Evolutionary conservation across 2,888 invertebrate genomes (phyloP), one percentile per base, ranked within the genome.

Genomic region (Pristionchus japonicus): DNA sequence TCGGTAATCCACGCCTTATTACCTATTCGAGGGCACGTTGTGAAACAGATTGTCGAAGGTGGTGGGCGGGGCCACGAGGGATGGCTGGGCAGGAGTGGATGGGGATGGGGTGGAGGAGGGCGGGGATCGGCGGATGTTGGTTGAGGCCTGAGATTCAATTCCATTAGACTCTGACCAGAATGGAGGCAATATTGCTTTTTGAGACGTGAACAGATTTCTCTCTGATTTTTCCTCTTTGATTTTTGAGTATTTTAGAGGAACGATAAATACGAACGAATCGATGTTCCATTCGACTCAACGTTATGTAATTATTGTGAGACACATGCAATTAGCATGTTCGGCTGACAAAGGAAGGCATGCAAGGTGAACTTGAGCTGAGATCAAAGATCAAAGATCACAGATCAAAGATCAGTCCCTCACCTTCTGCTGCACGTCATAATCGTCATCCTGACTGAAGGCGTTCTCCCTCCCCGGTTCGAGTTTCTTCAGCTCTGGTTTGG

Each of bases 21-120:
- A 80, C 77, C 77, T 80, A 27, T 80, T 80, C 31, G 82, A 82
- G 3, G 82, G 82, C 47, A 49, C 47, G 34, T 82, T 82, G 82
- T 49, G 82, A 31, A 82, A 82, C 13, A 82, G 34, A 9, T 49
- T 49, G 82, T 82, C 13, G 82, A 49, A 82, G 49, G 82, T 82
- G 20, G 82, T 82, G 49, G 49, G 82, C 0, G 74, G 40, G 0
- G 40, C 11, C 74, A 31, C 31, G 64, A 31, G 7, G n/a, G 64
- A n/a, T 17, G 74, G 3, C 6, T 34, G 15, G 20, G 74, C 3
- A 13, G 82, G 1, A 27, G 82, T 49, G 13, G 82, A 23, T 1
- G 82, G 49, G 43, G 47, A 1, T 11, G 49, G n/a, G 6, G 82
- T 47, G 49, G 82, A 74, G 23, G 40, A 34, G 40, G 40, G 74